These are phyloP conservation scores for Capreolus pygargus DNA, from an alignment of 2,113 vertebrate genomes.

Conservation along the genomic window DNA sequence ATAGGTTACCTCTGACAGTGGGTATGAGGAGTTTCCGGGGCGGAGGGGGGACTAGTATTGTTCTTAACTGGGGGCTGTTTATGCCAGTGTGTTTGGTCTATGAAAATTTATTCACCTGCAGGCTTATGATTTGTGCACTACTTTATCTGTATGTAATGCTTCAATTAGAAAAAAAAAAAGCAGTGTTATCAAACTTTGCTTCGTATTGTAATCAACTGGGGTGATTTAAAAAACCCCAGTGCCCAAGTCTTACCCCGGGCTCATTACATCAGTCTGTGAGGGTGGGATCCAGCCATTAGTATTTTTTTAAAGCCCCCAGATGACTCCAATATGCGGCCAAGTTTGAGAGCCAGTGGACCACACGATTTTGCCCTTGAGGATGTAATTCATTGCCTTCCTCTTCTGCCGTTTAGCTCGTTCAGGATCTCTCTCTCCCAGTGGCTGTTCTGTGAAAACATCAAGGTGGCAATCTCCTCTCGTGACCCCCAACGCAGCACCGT, in stretches of 20 bases:
- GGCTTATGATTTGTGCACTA: not conserved
- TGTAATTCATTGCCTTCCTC: not conserved
- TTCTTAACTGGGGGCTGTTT: not conserved
- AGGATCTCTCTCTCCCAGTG: not conserved
- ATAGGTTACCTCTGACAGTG: not conserved
- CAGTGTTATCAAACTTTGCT: not conserved
- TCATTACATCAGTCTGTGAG: not conserved
- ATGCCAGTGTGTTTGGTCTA: not conserved
- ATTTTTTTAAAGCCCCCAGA: not conserved
- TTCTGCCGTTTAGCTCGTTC: not conserved
- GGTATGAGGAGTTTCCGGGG: not conserved
- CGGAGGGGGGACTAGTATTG: not conserved
- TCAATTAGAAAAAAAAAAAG: not conserved
- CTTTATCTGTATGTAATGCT: too few species aligned
- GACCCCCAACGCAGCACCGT: not conserved
- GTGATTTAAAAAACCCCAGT: not conserved
- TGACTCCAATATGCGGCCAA: not conserved
- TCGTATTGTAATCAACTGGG: not conserved
- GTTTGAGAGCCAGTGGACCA: conserved; percentile 4
- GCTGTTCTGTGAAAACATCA: not conserved
- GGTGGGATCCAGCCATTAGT: not conserved
- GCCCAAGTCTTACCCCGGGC: not conserved
- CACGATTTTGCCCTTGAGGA: not conserved
- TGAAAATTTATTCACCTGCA: not conserved
- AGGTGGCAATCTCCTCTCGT: not conserved